A percentile compares a stretch with the other conserved stretches of the same genome.
Conservation (phyloP, 2,888 invertebrate genomes). For the Erynnis tages region DNA sequence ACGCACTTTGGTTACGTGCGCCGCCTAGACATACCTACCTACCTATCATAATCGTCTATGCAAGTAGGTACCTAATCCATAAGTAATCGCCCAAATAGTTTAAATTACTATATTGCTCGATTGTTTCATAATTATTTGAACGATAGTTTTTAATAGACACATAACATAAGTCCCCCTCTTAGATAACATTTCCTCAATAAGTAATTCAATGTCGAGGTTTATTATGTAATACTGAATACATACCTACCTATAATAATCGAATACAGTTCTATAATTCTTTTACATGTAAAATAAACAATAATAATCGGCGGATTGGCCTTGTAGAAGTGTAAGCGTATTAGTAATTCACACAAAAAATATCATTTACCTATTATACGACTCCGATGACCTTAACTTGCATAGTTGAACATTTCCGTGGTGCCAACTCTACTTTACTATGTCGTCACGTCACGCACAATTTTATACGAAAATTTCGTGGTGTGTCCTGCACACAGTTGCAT, state of each 20-base stretch:
- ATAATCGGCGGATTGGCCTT: slow-evolving; percentile 27
- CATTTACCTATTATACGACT: slow-evolving; percentile 41
- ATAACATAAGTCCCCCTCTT: neutral
- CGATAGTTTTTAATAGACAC: too few species aligned
- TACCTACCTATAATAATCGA: neutral
- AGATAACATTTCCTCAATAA: slow-evolving; percentile 7
- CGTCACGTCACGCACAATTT: slow-evolving; percentile 57
- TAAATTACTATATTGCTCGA: too few species aligned
- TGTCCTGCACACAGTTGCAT: slow-evolving; percentile 32
- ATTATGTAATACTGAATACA: slow-evolving; percentile 1
- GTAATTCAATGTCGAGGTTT: slow-evolving; percentile 6
- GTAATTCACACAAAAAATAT: slow-evolving; percentile 40
- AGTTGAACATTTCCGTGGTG: slow-evolving; percentile 61
- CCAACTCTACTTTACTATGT: slow-evolving; percentile 38
- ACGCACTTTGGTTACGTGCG: slow-evolving; percentile 60
- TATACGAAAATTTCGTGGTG: slow-evolving; percentile 37
- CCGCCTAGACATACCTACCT: slow-evolving; percentile 39
- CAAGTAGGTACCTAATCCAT: slow-evolving; percentile 6
- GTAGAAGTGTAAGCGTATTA: slow-evolving; percentile 32
- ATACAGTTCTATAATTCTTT: neutral
- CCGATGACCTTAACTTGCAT: slow-evolving; percentile 66
- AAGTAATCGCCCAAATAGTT: neutral
- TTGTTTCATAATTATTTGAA: too few species aligned
- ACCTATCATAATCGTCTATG: slow-evolving; percentile 14
- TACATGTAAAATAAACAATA: slow-evolving; percentile 18